A percentile compares a stretch with the other conserved stretches of the same genome.
Conservation (phyloP, 1,140 invertebrate genomes). For the Ctenoplectra terminalis region DNA sequence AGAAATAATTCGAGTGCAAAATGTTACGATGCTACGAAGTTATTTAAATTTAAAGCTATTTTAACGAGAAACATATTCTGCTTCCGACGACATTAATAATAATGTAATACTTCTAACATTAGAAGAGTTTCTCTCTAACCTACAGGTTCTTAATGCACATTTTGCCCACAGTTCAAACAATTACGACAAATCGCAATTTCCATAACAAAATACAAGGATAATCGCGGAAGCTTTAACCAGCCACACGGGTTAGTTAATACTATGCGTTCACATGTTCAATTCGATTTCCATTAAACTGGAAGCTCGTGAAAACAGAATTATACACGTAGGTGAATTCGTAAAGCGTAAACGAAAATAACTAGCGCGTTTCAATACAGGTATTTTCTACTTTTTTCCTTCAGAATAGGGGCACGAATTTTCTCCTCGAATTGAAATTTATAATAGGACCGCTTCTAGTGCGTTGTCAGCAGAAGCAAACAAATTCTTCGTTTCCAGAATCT, state of each 20-base stretch:
- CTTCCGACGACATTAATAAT: too few species aligned
- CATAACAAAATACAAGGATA: conserved; percentile 17
- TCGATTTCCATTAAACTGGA: conserved; percentile 7
- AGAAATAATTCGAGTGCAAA: too few species aligned
- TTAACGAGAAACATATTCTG: too few species aligned
- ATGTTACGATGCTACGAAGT: too few species aligned
- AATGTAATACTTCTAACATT: too few species aligned
- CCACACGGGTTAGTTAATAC: neutral
- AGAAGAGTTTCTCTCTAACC: neutral
- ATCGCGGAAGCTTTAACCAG: conserved; percentile 9
- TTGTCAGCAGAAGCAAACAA: too few species aligned
- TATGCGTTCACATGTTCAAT: conserved; percentile 3
- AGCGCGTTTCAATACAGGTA: neutral
- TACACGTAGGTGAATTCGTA: neutral
- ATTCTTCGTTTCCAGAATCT: too few species aligned
- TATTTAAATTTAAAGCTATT: too few species aligned
- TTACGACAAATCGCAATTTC: conserved; percentile 18
- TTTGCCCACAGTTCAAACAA: conserved; percentile 11
- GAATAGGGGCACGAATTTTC: too few species aligned
- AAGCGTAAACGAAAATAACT: neutral
- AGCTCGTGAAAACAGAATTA: neutral
- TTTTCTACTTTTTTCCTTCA: neutral
- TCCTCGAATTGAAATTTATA: neutral
- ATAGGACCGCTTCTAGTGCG: too few species aligned
- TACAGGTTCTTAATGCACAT: neutral